Conservation (phyloP, 1,140 invertebrate genomes). For the Cydia fagiglandana region DNA sequence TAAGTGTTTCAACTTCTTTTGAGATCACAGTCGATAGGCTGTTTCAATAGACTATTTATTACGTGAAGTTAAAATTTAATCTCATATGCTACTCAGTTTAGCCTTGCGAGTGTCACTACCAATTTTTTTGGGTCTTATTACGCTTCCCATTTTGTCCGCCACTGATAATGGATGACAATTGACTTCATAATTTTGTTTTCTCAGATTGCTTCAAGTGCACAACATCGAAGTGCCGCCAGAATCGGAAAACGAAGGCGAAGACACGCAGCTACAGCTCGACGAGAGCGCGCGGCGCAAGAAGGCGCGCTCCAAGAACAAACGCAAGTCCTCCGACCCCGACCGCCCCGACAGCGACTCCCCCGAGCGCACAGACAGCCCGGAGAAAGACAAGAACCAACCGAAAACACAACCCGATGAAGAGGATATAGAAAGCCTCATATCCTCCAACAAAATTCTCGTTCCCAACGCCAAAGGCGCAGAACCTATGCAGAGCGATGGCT, state of each 20-base stretch:
- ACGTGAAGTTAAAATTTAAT: no score
- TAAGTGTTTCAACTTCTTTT: no score
- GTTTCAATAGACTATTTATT: no score
- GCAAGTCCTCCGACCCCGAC: constrained; percentile 70
- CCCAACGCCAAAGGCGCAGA: constrained; percentile 58
- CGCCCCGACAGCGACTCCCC: constrained; percentile 58
- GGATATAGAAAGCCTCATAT: constrained; percentile 77
- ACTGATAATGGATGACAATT: no score
- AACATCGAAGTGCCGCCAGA: constrained; percentile 84
- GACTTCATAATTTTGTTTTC: no score
- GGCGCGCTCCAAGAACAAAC: constrained; percentile 78
- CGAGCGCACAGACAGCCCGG: constrained; percentile 49
- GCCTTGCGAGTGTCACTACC: no score
- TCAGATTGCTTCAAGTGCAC: constrained; percentile 84
- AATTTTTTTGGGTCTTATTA: no score
- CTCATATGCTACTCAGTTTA: no score
- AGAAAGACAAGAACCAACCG: constrained; percentile 38
- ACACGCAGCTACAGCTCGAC: constrained; percentile 66
- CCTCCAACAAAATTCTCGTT: constrained; percentile 75
- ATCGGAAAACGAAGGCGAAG: constrained; percentile 74
- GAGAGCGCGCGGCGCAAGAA: constrained; percentile 75
- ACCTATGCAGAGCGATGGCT: constrained; percentile 53
- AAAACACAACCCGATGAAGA: constrained; percentile 56
- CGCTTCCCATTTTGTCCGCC: no score
- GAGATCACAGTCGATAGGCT: no score